These are phyloP conservation scores for Sinohyriopsis cumingii DNA, from an alignment of 2,888 invertebrate species.

Conservation along the genomic window DNA sequence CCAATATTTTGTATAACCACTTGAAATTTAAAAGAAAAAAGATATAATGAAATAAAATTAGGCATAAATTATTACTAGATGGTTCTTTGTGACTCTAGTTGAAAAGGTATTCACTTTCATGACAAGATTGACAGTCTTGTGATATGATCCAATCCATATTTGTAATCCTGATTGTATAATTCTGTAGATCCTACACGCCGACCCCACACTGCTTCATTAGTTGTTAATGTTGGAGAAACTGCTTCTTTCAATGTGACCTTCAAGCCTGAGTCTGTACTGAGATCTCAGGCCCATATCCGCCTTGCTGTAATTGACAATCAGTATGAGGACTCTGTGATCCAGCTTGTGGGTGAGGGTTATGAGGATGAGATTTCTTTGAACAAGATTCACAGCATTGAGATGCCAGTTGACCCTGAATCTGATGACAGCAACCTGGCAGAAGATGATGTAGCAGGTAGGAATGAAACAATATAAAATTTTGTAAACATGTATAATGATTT, in stretches of 20 bases:
- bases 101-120: no score
- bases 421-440: slow-evolving; percentile 69
- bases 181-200: slow-evolving; percentile 6
- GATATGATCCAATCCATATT: not conserved
- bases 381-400: slow-evolving; percentile 69
- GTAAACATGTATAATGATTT: not conserved
- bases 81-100: no score
- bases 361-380: slow-evolving; percentile 74
- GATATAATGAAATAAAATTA: no score
- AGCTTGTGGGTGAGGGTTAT: slow-evolving; percentile 74
- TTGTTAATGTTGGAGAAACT: slow-evolving; percentile 63
- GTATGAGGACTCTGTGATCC: slow-evolving; percentile 75
- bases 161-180: not conserved
- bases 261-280: slow-evolving; percentile 57
- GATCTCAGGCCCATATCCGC: slow-evolving; percentile 71
- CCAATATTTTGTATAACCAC: no score
- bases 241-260: slow-evolving; percentile 66
- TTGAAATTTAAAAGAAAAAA: no score
- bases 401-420: slow-evolving; percentile 51
- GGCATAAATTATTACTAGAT: no score
- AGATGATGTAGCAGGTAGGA: slow-evolving; percentile 67
- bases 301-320: slow-evolving; percentile 76
- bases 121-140: no score
- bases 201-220: slow-evolving; percentile 70
- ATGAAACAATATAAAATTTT: not conserved